Evolutionary conservation across 2,113 vertebrate species (phyloP).

Genomic region (Trichomycterus rosablanca): DNA sequence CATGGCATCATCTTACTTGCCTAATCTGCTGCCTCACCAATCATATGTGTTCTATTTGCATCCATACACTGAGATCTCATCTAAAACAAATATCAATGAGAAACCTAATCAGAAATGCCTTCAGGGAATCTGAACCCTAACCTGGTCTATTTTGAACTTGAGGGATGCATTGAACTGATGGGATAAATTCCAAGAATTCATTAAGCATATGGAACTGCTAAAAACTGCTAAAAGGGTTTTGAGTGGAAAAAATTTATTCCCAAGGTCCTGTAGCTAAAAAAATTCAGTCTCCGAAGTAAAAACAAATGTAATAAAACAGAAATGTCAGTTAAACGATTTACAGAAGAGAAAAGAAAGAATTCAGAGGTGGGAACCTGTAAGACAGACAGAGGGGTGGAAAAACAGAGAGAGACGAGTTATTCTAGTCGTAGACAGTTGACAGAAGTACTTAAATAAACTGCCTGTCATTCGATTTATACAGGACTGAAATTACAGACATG

Average conservation of each 20-base stretch:
- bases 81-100: neutral
- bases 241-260: neutral
- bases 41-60: conserved; percentile 21
- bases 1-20: no score
- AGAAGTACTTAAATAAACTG: conserved; percentile 60
- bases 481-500: conserved; percentile 47
- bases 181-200: conserved; percentile 5
- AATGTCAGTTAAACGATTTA: no score
- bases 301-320: neutral
- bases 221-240: neutral
- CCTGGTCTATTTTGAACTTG: neutral
- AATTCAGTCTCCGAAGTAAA: neutral
- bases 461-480: conserved; percentile 42
- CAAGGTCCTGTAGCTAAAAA: neutral
- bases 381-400: conserved; percentile 21
- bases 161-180: neutral
- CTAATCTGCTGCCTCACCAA: no score
- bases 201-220: conserved; percentile 17
- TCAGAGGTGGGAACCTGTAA: conserved; percentile 25
- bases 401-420: conserved; percentile 59
- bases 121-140: neutral
- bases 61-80: conserved; percentile 35
- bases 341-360: conserved; percentile 23
- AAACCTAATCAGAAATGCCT: neutral
- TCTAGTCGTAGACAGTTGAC: conserved; percentile 68